Percentiles rank a stretch among this genome's conserved stretches.
Evolutionary conservation across 2,888 invertebrate species (phyloP).

Genomic region (Caenorhabditis imperialis): DNA sequence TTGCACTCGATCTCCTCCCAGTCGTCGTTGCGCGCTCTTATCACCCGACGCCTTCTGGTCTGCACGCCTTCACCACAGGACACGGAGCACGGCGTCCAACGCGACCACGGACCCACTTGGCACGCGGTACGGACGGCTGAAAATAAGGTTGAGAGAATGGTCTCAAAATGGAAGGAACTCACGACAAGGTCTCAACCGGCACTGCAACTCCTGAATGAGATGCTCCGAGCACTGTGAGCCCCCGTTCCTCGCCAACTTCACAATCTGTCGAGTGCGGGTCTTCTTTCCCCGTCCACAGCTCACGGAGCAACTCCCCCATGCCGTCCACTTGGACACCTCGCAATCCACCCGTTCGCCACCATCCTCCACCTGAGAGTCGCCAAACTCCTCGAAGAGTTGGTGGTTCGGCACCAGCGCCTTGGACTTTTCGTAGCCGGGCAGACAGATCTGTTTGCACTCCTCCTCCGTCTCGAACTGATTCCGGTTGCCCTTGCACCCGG

Average conservation of each 20-base stretch:
- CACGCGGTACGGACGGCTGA: slow-evolving; percentile 75
- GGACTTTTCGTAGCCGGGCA: slow-evolving; percentile 73
- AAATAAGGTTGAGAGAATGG: too few species aligned
- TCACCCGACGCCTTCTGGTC: slow-evolving; percentile 80
- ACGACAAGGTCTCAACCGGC: slow-evolving; percentile 77
- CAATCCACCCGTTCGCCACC: slow-evolving; percentile 81
- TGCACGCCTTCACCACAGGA: slow-evolving; percentile 83
- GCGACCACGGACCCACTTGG: slow-evolving; percentile 80
- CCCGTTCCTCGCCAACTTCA: slow-evolving; percentile 75
- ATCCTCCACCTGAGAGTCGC: slow-evolving; percentile 63
- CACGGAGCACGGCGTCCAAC: slow-evolving; percentile 80
- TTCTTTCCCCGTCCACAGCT: slow-evolving; percentile 87
- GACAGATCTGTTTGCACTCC: slow-evolving; percentile 79
- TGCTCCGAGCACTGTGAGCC: slow-evolving; percentile 76
- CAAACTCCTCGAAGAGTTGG: slow-evolving; percentile 73
- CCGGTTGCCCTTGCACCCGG: slow-evolving; percentile 85
- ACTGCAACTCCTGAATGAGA: slow-evolving; percentile 74
- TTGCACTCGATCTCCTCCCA: slow-evolving; percentile 61
- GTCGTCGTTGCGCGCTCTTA: slow-evolving; percentile 55
- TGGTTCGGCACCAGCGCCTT: slow-evolving; percentile 73
- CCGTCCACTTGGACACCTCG: slow-evolving; percentile 85
- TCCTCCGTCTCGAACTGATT: slow-evolving; percentile 78
- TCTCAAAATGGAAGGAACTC: slow-evolving; percentile 43
- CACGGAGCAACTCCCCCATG: slow-evolving; percentile 87
- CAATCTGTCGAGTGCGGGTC: slow-evolving; percentile 70